Percentiles rank a stretch among this genome's conserved stretches.
Conservation (phyloP, 2,888 invertebrate genomes). For the Heliconius cydno region DNA sequence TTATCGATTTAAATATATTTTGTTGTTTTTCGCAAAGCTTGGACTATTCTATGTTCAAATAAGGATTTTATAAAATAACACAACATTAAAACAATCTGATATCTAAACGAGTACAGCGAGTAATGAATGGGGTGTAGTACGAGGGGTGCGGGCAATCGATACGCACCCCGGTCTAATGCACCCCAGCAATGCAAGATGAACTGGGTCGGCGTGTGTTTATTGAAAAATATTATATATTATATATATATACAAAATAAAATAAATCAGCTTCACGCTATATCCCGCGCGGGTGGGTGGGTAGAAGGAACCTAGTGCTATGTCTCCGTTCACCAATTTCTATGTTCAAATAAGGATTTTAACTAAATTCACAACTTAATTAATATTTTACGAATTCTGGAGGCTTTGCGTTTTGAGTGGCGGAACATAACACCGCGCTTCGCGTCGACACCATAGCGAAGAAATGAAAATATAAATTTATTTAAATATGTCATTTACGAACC, state of each 20-base stretch:
- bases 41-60: constrained; percentile 38
- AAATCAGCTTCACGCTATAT: not conserved
- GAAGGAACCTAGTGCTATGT: too few relatives aligned
- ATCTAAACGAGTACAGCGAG: constrained; percentile 63
- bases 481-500: too few relatives aligned
- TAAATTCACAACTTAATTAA: too few relatives aligned
- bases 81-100: constrained; percentile 60
- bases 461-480: too few relatives aligned
- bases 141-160: constrained; percentile 72
- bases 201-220: constrained; percentile 48
- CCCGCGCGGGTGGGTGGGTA: too few relatives aligned
- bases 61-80: constrained; percentile 34
- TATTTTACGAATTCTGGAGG: too few relatives aligned
- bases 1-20: too few relatives aligned
- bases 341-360: too few relatives aligned
- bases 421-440: too few relatives aligned
- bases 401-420: too few relatives aligned
- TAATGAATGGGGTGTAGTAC: constrained; percentile 68
- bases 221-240: constrained; percentile 32
- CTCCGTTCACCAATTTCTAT: too few relatives aligned
- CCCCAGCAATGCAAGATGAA: constrained; percentile 56
- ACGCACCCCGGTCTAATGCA: constrained; percentile 78
- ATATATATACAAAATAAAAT: not conserved
- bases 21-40: not conserved
- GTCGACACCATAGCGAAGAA: too few relatives aligned